Conservation (phyloP, 2,113 vertebrate species). For the Malurus cyaneus region DNA sequence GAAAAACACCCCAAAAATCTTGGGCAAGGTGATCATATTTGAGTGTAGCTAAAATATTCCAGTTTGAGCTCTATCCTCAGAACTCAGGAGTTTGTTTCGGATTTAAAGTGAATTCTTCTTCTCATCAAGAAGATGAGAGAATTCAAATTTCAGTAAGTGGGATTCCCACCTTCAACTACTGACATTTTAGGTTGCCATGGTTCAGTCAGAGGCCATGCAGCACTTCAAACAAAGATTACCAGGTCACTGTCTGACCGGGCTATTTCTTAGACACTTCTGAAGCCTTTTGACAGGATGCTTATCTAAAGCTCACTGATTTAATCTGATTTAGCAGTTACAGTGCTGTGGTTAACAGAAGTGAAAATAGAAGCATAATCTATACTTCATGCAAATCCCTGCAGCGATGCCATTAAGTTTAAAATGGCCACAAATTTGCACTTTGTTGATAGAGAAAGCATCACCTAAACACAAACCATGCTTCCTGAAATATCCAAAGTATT, state of each 20-base stretch:
- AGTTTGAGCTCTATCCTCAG: background rate
- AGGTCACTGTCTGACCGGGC: background rate
- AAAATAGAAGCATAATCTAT: conserved; percentile 30
- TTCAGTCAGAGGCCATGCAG: background rate
- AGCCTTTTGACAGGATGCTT: background rate
- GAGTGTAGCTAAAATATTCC: background rate
- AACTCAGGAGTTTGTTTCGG: background rate
- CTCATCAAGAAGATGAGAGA: background rate
- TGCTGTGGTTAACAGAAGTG: conserved; percentile 16
- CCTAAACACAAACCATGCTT: background rate
- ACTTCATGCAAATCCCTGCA: background rate
- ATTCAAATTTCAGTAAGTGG: background rate
- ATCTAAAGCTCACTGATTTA: background rate
- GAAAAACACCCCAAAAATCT: background rate
- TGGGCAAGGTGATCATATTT: background rate
- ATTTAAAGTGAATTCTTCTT: background rate
- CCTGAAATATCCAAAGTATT: background rate
- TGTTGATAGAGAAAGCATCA: background rate
- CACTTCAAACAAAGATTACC: background rate
- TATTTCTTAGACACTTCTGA: background rate
- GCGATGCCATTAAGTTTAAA: background rate
- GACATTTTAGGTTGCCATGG: background rate
- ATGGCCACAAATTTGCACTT: background rate
- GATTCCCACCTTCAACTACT: background rate
- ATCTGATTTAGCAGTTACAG: conserved; percentile 26